Percentiles rank a stretch among this genome's conserved stretches.
These are phyloP conservation scores for Graphium colonna DNA, from an alignment of 2,888 invertebrate species.

Conservation along the genomic window DNA sequence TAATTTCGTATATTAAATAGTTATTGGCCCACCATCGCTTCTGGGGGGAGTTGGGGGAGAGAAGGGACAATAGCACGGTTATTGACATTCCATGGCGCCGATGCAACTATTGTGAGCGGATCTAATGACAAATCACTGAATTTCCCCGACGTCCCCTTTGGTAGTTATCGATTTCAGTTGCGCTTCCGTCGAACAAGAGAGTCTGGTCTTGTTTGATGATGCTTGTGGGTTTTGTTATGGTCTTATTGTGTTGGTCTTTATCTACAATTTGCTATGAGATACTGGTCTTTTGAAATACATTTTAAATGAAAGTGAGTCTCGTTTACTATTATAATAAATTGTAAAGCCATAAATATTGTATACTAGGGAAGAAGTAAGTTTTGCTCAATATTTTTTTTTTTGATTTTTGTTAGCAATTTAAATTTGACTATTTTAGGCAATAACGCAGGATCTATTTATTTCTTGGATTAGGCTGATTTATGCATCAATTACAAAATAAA, in stretches of 20 bases:
- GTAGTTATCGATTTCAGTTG: constrained; percentile 13
- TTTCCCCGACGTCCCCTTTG: constrained; percentile 37
- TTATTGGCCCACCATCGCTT: constrained; percentile 38
- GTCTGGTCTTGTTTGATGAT: not conserved
- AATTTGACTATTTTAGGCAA: too few relatives aligned
- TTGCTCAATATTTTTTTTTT: too few relatives aligned
- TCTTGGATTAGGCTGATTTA: too few relatives aligned
- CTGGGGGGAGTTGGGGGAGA: constrained; percentile 52
- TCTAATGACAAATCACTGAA: constrained; percentile 68
- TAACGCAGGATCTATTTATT: too few relatives aligned
- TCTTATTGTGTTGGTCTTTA: not conserved
- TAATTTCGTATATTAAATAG: constrained; percentile 35
- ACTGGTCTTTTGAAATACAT: too few relatives aligned
- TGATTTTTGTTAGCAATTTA: too few relatives aligned
- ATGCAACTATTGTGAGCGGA: constrained; percentile 54
- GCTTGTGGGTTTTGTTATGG: not conserved
- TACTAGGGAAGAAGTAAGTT: too few relatives aligned
- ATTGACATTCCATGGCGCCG: constrained; percentile 65
- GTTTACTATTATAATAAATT: too few relatives aligned
- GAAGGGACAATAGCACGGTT: constrained; percentile 56
- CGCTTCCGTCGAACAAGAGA: constrained; percentile 6
- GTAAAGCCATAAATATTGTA: too few relatives aligned
- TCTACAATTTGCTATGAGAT: too few relatives aligned
- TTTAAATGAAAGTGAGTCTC: too few relatives aligned
- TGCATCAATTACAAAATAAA: too few relatives aligned